Conservation (phyloP, 1,140 invertebrate genomes). For the Brachionus asplanchnoidis region DNA sequence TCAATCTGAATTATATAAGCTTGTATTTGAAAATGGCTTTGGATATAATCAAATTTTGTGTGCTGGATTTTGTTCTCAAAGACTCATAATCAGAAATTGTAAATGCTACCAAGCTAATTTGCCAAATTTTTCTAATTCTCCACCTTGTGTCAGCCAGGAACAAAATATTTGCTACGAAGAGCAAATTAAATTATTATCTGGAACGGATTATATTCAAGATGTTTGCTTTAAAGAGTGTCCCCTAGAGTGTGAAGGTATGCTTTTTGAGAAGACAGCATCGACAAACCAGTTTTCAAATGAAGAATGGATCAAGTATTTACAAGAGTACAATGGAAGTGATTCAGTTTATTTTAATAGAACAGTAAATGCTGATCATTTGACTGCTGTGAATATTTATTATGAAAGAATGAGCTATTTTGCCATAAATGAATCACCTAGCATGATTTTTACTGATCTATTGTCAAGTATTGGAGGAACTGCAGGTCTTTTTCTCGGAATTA, state of each 20-base stretch:
- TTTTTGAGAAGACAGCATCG: background rate
- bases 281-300: background rate
- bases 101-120: background rate
- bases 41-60: background rate
- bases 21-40: background rate
- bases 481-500: slow-evolving; percentile 17
- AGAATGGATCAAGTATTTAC: background rate
- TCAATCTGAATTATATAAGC: background rate
- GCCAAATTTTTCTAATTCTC: background rate
- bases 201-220: background rate
- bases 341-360: background rate
- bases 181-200: background rate
- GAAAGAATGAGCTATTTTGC: background rate
- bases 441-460: background rate
- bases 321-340: background rate
- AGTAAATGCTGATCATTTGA: background rate
- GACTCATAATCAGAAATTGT: background rate
- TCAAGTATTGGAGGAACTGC: background rate
- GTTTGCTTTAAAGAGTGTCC: background rate
- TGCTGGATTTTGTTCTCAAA: background rate
- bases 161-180: background rate
- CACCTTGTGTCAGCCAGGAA: background rate
- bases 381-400: slow-evolving; percentile 6
- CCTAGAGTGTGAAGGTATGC: background rate
- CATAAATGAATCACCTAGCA: background rate